Base-by-base conservation (phyloP, 2,888 invertebrate species). In the Netelia virgata region DNA sequence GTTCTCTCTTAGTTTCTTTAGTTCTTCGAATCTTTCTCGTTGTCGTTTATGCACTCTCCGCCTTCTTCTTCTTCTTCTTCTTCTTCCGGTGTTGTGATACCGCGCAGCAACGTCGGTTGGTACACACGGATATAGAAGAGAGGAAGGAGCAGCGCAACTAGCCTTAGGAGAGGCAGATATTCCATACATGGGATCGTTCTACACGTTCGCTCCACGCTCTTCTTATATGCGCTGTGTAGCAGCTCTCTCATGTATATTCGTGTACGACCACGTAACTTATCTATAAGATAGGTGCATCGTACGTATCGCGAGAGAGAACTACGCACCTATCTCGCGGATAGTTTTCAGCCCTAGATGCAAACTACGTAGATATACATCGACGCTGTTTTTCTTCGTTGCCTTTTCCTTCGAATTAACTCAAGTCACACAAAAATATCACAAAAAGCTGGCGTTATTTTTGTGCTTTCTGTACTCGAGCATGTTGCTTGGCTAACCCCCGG, bases 101-200 rank as follows among this genome's bases (percentile, higher is more conserved):
- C 50, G 16, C 59, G 66, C 57, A 36, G 77, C 28, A 59, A 53
- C 63, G n/a, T 14, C 50, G 20, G 43, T 50, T 43, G 14, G 18
- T 10, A 68, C 64, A 18, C 50, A 18, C 68, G 47, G 18, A 23
- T 68, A 50, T 68, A 74, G 36, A 43, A 63, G 57, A 82, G 18
- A 59, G 73, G 72, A 41, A 61, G 72, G 47, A 70, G 75, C 28
- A 75, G 20, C 72, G 20, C 73, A 57, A 86, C 76, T 82, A 57
- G 79, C 73, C 81, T 86, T 85, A 86, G 83, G 88, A 86, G 83
- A 83, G 78, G 84, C 75, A 43, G 86, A 83, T 85, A 86, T 87
- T 83, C 86, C 87, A 72, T 88, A 87, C 85, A 87, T 84, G 87
- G 87, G 74, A 88, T 77, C 68, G 72, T 84, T 61, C 23, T 59